These are phyloP conservation scores for Drosophila repleta DNA, from an alignment of 1,140 invertebrate species.

Conservation along the genomic window DNA sequence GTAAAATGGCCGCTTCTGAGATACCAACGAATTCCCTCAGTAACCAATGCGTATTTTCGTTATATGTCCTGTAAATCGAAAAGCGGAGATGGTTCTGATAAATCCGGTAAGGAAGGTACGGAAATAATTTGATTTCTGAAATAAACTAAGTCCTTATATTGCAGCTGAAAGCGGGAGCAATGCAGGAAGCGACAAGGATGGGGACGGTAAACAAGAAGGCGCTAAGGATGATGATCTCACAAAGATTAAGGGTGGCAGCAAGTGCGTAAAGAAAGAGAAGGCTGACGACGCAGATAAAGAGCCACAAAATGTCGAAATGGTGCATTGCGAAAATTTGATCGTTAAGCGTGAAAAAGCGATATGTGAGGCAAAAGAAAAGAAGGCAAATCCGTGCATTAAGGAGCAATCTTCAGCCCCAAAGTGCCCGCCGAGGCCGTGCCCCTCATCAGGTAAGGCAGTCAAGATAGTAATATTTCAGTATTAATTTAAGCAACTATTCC, in stretches of 20 bases:
- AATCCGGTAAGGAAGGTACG: constrained; percentile 11
- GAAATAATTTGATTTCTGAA: not conserved
- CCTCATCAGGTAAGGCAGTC: not conserved
- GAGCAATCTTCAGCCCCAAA: not conserved
- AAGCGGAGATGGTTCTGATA: not conserved
- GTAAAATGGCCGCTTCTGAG: not conserved
- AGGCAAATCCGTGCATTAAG: not conserved
- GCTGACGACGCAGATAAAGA: not conserved
- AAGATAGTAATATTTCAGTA: too few species aligned
- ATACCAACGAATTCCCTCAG: not conserved
- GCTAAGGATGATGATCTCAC: too few species aligned
- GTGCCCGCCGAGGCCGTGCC: not conserved
- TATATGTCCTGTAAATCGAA: constrained; percentile 15
- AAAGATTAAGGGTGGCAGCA: constrained; percentile 1
- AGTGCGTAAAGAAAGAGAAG: not conserved
- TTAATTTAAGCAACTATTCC: not conserved
- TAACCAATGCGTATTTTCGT: constrained; percentile 3
- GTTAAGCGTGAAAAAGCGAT: not conserved
- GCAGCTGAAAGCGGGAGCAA: not conserved
- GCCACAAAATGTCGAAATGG: not conserved
- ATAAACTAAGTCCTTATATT: not conserved
- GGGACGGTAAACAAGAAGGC: too few species aligned
- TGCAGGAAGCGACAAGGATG: not conserved
- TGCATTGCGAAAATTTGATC: constrained; percentile 6
- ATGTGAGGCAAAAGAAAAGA: not conserved